Base-by-base conservation (phyloP, 2,797 vertebrate genomes). In the Notoglanidium macrostoma region DNA sequence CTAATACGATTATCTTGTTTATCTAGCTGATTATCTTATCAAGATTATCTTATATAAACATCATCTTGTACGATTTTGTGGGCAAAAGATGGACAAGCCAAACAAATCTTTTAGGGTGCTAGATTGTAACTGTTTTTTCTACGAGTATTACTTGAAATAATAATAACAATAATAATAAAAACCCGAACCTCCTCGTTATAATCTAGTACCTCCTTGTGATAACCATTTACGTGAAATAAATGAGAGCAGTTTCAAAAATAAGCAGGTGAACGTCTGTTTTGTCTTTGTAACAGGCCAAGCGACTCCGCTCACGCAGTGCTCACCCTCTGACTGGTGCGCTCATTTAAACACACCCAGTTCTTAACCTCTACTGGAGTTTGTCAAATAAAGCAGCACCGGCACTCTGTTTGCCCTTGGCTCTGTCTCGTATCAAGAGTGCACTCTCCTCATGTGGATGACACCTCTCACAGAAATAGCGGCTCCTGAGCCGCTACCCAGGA, bases 401-500 rank as follows among this genome's bases (percentile, higher is more conserved):
- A 84, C 85, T 89, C 84, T 89, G 83, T 87, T 88, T 90, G 89
- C 83, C 86, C 86, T 89, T 85, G 90, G 87, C 86, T 90, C 88
- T 89, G 86, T 89, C 86, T 92, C 86, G 78, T 88, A 90, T 91
- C 87, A 94, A 87, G 87, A 92, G 93, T 93, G 91, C 92, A 90
- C 92, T 94, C 91, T 93, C 92, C 90, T 91, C 81, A 67, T 88
- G 72, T 88, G 89, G 91, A 92, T 94, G 94, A 92, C 94, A 95
- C 92, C 92, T 94, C 92, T 95, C 94, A 94, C 92, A 90, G 92
- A 94, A 94, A 94, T 92, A 90, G 94, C 94, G 92, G 92, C 93
- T 92, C 83, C 83, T 83, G 89, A 81, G 86, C 49, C 77, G 51
- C 83, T 84, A 76, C 88, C 87, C 87, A 77, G 89, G 93, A 92